Evolutionary conservation across 2,888 invertebrate genomes (phyloP).

Genomic region (Nemotelus pantherinus): DNA sequence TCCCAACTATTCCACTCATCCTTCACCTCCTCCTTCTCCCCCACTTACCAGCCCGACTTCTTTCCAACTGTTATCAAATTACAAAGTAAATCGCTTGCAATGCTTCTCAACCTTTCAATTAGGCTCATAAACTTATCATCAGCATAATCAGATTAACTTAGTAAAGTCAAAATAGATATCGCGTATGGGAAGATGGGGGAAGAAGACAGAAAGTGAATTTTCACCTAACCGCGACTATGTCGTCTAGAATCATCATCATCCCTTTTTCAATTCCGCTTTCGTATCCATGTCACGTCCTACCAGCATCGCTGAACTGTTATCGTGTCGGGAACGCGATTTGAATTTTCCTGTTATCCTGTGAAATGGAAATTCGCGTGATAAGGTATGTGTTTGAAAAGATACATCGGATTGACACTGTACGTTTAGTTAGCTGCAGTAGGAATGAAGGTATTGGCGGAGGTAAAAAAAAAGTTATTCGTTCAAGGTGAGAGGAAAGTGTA

Average conservation of each 20-base stretch:
- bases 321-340: too few species aligned
- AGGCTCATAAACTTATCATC: conserved; percentile 46
- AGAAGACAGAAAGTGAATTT: not conserved
- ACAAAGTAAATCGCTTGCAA: conserved; percentile 36
- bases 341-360: too few species aligned
- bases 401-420: too few species aligned
- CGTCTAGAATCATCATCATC: not conserved
- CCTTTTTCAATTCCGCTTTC: not conserved
- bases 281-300: not conserved
- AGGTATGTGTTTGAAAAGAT: too few species aligned
- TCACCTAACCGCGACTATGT: not conserved
- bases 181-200: not conserved
- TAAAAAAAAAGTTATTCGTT: too few species aligned
- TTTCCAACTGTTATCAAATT: conserved; percentile 15
- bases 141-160: conserved; percentile 47
- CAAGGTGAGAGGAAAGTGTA: too few species aligned
- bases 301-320: too few species aligned
- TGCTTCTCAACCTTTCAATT: conserved; percentile 44
- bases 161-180: conserved; percentile 19
- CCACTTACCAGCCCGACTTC: not conserved
- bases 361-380: too few species aligned
- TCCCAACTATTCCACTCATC: too few species aligned
- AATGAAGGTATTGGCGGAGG: too few species aligned
- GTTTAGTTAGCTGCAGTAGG: too few species aligned
- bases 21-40: not conserved